Percentiles rank a stretch among this genome's conserved stretches.
Conservation (phyloP, 2,888 invertebrate species). For the Polymixis lichenea region DNA sequence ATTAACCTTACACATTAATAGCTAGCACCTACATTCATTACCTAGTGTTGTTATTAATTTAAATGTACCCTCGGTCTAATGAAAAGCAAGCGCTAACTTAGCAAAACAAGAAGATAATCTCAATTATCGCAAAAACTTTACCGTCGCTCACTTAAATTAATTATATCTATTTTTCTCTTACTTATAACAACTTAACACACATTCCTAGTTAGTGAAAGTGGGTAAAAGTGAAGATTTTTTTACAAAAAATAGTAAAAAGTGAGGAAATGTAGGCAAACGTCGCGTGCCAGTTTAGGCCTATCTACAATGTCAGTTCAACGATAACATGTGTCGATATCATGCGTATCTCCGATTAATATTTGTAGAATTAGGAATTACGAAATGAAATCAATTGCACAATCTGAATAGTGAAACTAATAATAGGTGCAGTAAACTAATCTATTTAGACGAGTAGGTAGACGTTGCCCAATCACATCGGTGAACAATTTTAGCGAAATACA, state of each 20-base stretch:
- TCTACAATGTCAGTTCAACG: constrained; percentile 62
- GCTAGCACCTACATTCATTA: constrained; percentile 5
- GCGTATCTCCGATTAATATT: constrained; percentile 56
- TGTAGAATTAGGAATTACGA: constrained; percentile 60
- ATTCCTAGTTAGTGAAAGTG: constrained; percentile 2
- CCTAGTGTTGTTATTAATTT: constrained; percentile 30
- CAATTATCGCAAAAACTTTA: neutral
- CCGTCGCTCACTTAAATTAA: neutral
- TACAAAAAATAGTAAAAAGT: constrained; percentile 38
- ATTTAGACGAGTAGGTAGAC: neutral
- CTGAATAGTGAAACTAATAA: constrained; percentile 16
- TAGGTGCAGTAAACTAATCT: constrained; percentile 6
- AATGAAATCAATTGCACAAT: constrained; percentile 55
- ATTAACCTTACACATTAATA: constrained; percentile 33
- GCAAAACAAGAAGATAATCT: constrained; percentile 34
- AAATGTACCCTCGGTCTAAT: constrained; percentile 52
- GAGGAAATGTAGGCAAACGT: constrained; percentile 27
- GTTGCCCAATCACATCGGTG: neutral
- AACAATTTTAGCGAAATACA: neutral
- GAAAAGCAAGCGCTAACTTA: constrained; percentile 1
- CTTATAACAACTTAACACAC: neutral
- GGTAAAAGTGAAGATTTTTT: neutral
- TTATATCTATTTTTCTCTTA: constrained; percentile 2
- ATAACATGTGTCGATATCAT: constrained; percentile 61
- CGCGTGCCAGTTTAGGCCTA: constrained; percentile 67